Evolutionary conservation across 1,140 invertebrate genomes (phyloP), one percentile per base, ranked within the genome.

Genomic region (Paracyclopina nana): DNA sequence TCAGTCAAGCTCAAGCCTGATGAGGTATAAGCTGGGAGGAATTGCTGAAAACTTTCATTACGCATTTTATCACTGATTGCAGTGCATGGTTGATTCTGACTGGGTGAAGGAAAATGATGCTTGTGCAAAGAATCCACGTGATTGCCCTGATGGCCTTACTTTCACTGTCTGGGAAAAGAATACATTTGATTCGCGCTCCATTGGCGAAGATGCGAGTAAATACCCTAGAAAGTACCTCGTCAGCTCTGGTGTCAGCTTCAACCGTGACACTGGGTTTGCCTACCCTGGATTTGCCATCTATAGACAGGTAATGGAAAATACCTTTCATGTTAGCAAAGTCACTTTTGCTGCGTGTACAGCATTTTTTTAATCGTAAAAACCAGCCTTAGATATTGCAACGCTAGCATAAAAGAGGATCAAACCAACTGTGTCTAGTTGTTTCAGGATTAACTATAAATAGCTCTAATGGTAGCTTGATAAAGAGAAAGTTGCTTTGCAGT

Each of bases 31-130:
- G 3, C 2, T 22, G 5, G 24, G 2, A 6, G 42, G 18, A 2
- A 22, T 48, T 50, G n/a, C 11, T 49, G 45, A 16, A 20, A 2
- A 24, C 9, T 48, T 45, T 4, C 14, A 11, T 49, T 5, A 22
- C 16, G 40, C 22, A 41, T 38, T 24, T 12, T 40, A 2, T 30
- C 12, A 22, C 4, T 52, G 12, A 5, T n/a, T 52, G 5, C 43
- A 52, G 50, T 52, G 50, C 28, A 14, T 52, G 50, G 16, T 46
- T n/a, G 50, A 52, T 44, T 14, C 42, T 18, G 24, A 45, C 6
- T 52, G 38, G 38, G 25, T 38, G 14, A 4, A 3, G 12, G n/a
- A 14, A n/a, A 12, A 26, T n/a, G 26, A 26, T 8, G 31, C 43
- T n/a, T 52, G 50, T 44, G 22, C 28, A 24, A 26, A 12, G 2